Evolutionary conservation across 1,140 invertebrate genomes (phyloP), one percentile per base, ranked within the genome.

Genomic region (Holotrichia oblita): DNA sequence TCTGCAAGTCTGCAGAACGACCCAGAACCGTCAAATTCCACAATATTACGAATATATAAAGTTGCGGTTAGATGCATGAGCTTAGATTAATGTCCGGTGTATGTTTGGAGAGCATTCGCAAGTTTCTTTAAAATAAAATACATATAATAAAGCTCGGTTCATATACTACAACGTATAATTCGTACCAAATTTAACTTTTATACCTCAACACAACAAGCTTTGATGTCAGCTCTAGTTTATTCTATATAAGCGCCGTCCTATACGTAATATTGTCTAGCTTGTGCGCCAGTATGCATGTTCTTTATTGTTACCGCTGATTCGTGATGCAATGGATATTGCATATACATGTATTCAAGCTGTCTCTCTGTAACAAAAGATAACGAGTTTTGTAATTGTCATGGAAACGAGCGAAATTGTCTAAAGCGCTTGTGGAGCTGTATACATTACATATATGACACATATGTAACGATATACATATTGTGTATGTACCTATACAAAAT

Each of bases 341-440:
- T 24, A 2, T 9, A 64, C 17, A 64, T 34, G 22, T 27, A 24
- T 69, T 9, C 61, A 27, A 69, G 17, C 61, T 10, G 22, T 27
- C 61, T 27, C 61, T 10, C 22, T 9, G 61, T 27, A 69, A 69
- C 61, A 69, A 69, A 69, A 69, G 61, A 69, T 69, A 69, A 34
- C 61, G 61, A 69, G 27, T 69, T 69, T 69, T 69, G 61, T 69
- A 69, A 69, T 69, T 69, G 27, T 48, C 44, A 48, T 69, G 61
- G 61, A 69, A 69, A 69, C 48, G 48, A 20, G 61, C 6, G 61
- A 27, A 69, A 69, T 34, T 17, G 48, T 55, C 14, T 55, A 55
- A 55, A 34, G 22, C 22, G 61, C 22, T 69, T 24, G 27, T 6
- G 14, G 27, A 34, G 2, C 4, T 34, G 27, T 34, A 34, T 34